Evolutionary conservation across 2,113 vertebrate species (phyloP).

Genomic region (Colaptes auratus): DNA sequence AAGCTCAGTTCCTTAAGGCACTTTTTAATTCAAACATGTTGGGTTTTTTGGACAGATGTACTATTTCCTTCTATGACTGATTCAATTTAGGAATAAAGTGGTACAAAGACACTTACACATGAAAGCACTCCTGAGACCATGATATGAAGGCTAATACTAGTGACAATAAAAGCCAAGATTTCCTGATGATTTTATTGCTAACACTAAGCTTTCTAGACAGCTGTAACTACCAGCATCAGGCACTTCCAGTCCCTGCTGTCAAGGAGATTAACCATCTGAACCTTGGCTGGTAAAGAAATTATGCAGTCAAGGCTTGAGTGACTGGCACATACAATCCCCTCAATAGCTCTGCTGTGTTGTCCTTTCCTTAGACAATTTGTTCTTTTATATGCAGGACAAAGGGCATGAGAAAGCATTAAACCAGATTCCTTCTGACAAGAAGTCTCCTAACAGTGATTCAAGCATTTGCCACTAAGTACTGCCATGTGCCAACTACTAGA

Average conservation of each 20-base stretch:
- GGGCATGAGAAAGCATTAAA: not conserved
- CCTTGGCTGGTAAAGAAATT: not conserved
- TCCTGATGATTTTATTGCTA: conserved; percentile 2
- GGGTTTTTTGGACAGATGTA: not conserved
- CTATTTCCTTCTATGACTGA: conserved; percentile 12
- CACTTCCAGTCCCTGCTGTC: not conserved
- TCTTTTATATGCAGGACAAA: not conserved
- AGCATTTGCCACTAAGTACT: not conserved
- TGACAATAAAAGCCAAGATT: not conserved
- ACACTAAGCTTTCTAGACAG: not conserved
- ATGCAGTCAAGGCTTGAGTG: not conserved
- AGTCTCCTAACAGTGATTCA: not conserved
- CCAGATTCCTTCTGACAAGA: not conserved
- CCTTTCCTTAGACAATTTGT: not conserved
- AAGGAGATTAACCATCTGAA: not conserved
- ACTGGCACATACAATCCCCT: not conserved
- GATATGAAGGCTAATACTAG: not conserved
- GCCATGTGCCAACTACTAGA: fast-evolving
- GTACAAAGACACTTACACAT: not conserved
- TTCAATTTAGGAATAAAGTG: not conserved
- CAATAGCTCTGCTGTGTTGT: not conserved
- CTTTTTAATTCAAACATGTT: not conserved
- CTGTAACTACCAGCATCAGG: not conserved
- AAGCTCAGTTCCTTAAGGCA: not conserved
- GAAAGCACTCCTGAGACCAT: not conserved